A percentile compares a stretch with the other conserved stretches of the same genome.
Evolutionary conservation across 2,113 vertebrate genomes (phyloP).

Genomic region (Mormyrus iriodes): DNA sequence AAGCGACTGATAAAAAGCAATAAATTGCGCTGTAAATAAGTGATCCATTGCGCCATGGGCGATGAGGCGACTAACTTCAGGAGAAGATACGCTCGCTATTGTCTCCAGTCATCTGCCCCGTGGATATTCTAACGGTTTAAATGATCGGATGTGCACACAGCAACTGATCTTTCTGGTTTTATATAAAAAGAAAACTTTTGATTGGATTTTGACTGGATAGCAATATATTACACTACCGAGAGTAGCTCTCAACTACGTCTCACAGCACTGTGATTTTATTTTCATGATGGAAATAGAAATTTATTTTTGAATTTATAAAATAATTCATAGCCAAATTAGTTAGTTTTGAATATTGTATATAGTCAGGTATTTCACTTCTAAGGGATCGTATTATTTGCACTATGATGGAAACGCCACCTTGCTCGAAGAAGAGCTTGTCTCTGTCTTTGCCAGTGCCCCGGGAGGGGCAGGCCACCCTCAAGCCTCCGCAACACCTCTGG

Average conservation of each 20-base stretch:
- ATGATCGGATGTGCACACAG: constrained; percentile 1
- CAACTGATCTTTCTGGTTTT: neutral
- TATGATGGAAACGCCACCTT: constrained; percentile 78
- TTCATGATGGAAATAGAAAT: constrained; percentile 47
- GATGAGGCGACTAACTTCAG: constrained; percentile 60
- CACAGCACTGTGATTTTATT: constrained; percentile 42
- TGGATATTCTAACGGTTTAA: constrained; percentile 36
- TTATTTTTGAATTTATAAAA: constrained; percentile 39
- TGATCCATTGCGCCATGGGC: constrained; percentile 55
- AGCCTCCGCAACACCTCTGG: constrained; percentile 86
- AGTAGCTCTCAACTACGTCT: constrained; percentile 13
- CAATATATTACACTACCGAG: constrained; percentile 9
- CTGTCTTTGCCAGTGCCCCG: constrained; percentile 81
- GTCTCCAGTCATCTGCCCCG: constrained; percentile 39
- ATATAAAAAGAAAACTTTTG: constrained; percentile 9
- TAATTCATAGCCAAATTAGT: constrained; percentile 50
- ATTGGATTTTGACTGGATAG: neutral
- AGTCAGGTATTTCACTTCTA: constrained; percentile 25
- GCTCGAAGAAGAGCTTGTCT: constrained; percentile 80
- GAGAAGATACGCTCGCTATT: constrained; percentile 43
- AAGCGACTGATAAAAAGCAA: constrained; percentile 61
- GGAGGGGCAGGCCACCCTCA: constrained; percentile 79
- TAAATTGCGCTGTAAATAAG: constrained; percentile 51
- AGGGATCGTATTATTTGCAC: constrained; percentile 43
- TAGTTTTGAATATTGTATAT: constrained; percentile 36